Percentiles rank a stretch among this genome's conserved stretches.
phyloP scores from a whole-genome alignment of 1,140 invertebrate genomes.

The Halyomorpha halys region DNA sequence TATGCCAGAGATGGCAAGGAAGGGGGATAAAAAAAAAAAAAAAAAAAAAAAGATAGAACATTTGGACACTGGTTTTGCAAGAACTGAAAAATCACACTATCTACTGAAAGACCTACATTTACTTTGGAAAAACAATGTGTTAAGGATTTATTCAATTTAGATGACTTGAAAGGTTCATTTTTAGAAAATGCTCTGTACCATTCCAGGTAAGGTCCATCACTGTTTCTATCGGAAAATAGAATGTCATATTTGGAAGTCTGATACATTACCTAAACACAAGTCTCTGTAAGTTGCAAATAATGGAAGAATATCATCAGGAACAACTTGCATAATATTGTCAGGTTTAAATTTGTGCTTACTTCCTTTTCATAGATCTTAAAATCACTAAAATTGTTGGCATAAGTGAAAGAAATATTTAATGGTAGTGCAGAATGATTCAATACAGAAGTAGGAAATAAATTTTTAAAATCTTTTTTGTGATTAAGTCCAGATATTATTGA shows the following conservation, averaged over 20 bases:
- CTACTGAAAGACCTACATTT: slow-evolving; percentile 37
- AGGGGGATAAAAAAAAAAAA: too few species aligned
- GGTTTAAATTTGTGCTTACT: slow-evolving; percentile 40
- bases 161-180: slow-evolving; percentile 22
- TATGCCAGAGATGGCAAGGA: too few species aligned
- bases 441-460: slow-evolving; percentile 29
- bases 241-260: slow-evolving; percentile 25
- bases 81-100: slow-evolving; percentile 43
- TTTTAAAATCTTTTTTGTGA: slow-evolving; percentile 26
- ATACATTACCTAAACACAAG: slow-evolving; percentile 33
- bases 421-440: slow-evolving; percentile 27
- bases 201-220: slow-evolving; percentile 25
- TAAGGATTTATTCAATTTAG: slow-evolving; percentile 8
- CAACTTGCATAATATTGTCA: slow-evolving; percentile 47
- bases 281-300: slow-evolving; percentile 37
- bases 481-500: slow-evolving; percentile 29
- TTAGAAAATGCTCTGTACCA: slow-evolving; percentile 30
- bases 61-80: slow-evolving; percentile 37
- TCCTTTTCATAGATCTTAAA: slow-evolving; percentile 9
- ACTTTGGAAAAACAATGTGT: slow-evolving; percentile 37
- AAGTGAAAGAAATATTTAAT: slow-evolving; percentile 26
- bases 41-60: too few species aligned
- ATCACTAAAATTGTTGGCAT: slow-evolving; percentile 1
- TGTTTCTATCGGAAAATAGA: slow-evolving; percentile 29
- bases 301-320: slow-evolving; percentile 47